Conservation (phyloP, 2,888 invertebrate species). For the Eupithecia vulgata region DNA sequence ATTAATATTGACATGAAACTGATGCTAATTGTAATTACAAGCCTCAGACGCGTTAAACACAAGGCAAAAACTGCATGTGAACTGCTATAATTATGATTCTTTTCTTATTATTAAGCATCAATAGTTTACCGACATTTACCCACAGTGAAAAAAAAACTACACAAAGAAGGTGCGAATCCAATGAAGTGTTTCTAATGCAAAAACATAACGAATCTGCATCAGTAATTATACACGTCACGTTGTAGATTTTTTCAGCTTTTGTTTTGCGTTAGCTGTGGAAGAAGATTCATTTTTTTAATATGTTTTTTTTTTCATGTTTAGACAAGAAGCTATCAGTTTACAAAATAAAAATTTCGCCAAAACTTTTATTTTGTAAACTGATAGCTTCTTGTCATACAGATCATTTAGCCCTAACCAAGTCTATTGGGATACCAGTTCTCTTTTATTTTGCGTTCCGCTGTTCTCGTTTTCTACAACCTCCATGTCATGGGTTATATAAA, state of each 20-base stretch:
- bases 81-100: constrained; percentile 51
- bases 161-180: constrained; percentile 56
- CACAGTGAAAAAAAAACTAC: constrained; percentile 51
- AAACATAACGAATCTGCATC: constrained; percentile 44
- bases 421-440: background rate
- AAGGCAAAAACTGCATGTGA: constrained; percentile 61
- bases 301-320: background rate
- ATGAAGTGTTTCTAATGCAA: constrained; percentile 58
- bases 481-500: background rate
- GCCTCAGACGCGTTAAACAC: constrained; percentile 52
- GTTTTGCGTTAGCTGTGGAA: background rate
- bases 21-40: constrained; percentile 62
- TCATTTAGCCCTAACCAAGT: background rate
- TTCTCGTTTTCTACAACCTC: background rate
- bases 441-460: background rate
- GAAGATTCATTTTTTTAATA: background rate
- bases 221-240: constrained; percentile 14
- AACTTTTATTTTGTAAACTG: background rate
- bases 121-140: constrained; percentile 55
- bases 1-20: constrained; percentile 57
- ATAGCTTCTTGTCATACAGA: background rate
- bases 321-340: too few species aligned
- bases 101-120: constrained; percentile 46
- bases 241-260: background rate
- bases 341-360: too few species aligned